Evolutionary conservation across 2,113 vertebrate genomes (phyloP).

Genomic region (Fulica atra): DNA sequence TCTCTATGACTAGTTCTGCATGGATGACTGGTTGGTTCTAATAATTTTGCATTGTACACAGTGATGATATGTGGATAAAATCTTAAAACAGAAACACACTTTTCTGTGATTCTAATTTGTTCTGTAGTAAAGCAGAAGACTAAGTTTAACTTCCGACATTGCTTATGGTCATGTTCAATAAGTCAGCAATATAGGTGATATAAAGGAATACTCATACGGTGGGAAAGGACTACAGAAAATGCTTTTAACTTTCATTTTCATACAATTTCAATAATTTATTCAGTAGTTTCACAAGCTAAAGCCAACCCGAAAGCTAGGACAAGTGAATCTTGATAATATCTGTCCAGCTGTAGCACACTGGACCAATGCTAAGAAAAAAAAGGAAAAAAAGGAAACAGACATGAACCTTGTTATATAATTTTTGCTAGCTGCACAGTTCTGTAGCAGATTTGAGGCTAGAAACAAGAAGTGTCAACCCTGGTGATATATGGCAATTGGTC

Average conservation of each 20-base stretch:
- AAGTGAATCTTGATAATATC: background rate
- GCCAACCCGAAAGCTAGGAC: background rate
- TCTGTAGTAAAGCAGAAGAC: background rate
- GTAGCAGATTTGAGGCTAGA: background rate
- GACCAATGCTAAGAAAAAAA: background rate
- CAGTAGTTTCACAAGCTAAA: background rate
- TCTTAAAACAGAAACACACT: background rate
- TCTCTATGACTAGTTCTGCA: background rate
- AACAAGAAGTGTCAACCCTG: background rate
- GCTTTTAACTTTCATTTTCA: background rate
- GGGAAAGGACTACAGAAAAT: background rate
- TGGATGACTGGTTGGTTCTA: background rate
- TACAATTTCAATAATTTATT: background rate
- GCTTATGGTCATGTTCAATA: background rate
- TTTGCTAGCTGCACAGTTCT: background rate
- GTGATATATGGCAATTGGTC: background rate
- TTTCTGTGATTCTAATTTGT: background rate
- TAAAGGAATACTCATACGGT: background rate
- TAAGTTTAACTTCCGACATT: background rate
- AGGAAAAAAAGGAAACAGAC: background rate
- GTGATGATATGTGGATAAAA: background rate
- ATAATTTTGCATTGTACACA: background rate
- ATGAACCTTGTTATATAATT: background rate
- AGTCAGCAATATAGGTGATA: background rate
- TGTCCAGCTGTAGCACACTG: background rate